Evolutionary conservation across 1,140 invertebrate genomes (phyloP), one percentile per base, ranked within the genome.

Genomic region (Bombus ignitus): DNA sequence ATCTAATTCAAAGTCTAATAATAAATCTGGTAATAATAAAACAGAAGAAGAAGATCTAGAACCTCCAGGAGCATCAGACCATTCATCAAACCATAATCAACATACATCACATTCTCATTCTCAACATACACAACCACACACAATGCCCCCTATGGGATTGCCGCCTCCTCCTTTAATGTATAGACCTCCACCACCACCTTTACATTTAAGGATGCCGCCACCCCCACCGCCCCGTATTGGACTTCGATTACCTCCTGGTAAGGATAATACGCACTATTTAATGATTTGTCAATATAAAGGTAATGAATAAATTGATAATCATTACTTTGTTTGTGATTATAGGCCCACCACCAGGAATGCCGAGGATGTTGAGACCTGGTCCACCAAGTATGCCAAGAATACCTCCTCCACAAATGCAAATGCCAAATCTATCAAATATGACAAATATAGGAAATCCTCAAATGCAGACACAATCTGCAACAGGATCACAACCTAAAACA

Each of bases 281-380:
- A n/a, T 57, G 9, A 77, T 89, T 75, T 71, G 53, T 25, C 28
- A 53, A 57, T 53, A 53, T 6, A 53, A 53, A 53, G 47, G 6
- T 53, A 53, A 53, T 53, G 5, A 53, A 53, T 35, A 59, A 73
- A 76, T 37, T 68, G 18, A 37, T 25, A 12, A 68, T 25, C 8
- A 37, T 68, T 66, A 66, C 2, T 32, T 18, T 15, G 4, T 32
- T 86, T 42, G 74, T 83, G 28, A 81, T 85, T 28, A 39, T 83
- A 92, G 95, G 95, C 62, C 95, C 95, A 44, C 95, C 96, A 39
- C 95, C 96, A 39, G 96, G 96, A 68, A 95, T 96, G 92, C 96
- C 96, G 18, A 95, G 96, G 66, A 95, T 97, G 90, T 93, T 95
- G 77, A 92, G 96, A 87, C 95, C 96, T 47, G 92, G 96, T 42